Percentiles rank a stretch among this genome's conserved stretches.
Evolutionary conservation across 2,888 invertebrate species (phyloP).

Genomic region (Cybosia mesomella): DNA sequence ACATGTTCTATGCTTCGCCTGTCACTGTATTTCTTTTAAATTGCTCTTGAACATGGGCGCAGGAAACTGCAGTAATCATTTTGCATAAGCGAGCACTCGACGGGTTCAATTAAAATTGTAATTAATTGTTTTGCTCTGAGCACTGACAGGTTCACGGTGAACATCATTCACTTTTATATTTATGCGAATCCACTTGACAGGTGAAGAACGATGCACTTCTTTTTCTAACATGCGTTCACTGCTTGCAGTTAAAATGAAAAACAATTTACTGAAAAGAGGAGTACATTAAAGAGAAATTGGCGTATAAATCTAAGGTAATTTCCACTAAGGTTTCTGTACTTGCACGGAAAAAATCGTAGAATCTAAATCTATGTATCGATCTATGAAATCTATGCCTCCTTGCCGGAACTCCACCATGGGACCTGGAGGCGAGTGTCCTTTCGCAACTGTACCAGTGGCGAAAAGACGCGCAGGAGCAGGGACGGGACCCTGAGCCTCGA

Average conservation of each 20-base stretch:
- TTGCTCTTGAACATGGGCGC: slow-evolving; percentile 41
- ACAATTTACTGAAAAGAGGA: not conserved
- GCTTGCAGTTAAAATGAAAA: slow-evolving; percentile 15
- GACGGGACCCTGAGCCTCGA: too few relatives aligned
- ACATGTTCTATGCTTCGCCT: slow-evolving; percentile 36
- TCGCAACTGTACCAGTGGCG: too few relatives aligned
- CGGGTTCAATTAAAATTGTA: slow-evolving; percentile 80
- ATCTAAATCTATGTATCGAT: too few relatives aligned
- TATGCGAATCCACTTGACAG: slow-evolving; percentile 80
- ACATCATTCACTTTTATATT: slow-evolving; percentile 84
- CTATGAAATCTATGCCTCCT: too few relatives aligned
- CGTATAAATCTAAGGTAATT: not conserved
- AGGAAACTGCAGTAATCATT: slow-evolving; percentile 64
- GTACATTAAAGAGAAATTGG: not conserved
- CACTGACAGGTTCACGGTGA: slow-evolving; percentile 76
- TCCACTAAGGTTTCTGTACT: too few relatives aligned
- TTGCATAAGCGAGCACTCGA: slow-evolving; percentile 69
- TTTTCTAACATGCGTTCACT: slow-evolving; percentile 64
- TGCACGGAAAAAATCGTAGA: not conserved
- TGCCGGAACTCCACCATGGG: too few relatives aligned
- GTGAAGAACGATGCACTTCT: slow-evolving; percentile 72
- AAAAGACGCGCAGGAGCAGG: too few relatives aligned
- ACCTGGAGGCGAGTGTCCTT: too few relatives aligned
- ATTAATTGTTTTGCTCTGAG: slow-evolving; percentile 80
- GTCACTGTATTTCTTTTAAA: slow-evolving; percentile 54